Base-by-base conservation (phyloP, 2,888 invertebrate species). In the Agrilus cyanescens region DNA sequence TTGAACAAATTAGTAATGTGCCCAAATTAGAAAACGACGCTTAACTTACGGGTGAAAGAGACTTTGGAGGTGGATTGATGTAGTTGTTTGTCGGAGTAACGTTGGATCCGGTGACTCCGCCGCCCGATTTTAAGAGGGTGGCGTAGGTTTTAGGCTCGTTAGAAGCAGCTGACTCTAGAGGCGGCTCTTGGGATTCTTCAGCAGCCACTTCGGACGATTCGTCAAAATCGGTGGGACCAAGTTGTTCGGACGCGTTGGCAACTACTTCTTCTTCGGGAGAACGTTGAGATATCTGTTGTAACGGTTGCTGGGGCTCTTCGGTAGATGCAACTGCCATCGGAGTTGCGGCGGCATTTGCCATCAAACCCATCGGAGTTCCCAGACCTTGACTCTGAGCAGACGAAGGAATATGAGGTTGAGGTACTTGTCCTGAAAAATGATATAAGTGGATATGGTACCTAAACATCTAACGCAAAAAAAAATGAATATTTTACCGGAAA, bases 121-220 rank as follows among this genome's bases (percentile, higher is more conserved):
- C 51, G 40, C 50, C 72, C 12, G 78, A 75, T 71, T 87, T 89
- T 57, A 90, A 76, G 55, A 87, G 75, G 67, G 85, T 88, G 13
- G 90, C 89, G 67, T 87, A 90, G 10, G 90, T 89, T 70, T 88
- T 89, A 13, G 86, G 87, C 66, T 85, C 85, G 57, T 72, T 75
- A 32, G 78, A 63, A 34, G 58, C 52, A 35, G 48, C 53, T 18
- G 44, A 32, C 12, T 47, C 47, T 20, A 38, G 43, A 31, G 41
- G 41, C 15, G 44, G 12, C n/a, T 47, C 47, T 13, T 40, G 43
- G 12, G 18, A 25, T 14, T 45, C 45, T 38, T 40, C 44, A 3
- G 12, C 20, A 6, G 32, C 14, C 15, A 29, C 12, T 10, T 25
- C 25, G 10, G 25, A 6, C 25, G 25, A 25, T 25, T 25, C 25